Evolutionary conservation across 2,797 vertebrate genomes (phyloP), one percentile per base, ranked within the genome.

Genomic region (Enteromius trimaculatus): DNA sequence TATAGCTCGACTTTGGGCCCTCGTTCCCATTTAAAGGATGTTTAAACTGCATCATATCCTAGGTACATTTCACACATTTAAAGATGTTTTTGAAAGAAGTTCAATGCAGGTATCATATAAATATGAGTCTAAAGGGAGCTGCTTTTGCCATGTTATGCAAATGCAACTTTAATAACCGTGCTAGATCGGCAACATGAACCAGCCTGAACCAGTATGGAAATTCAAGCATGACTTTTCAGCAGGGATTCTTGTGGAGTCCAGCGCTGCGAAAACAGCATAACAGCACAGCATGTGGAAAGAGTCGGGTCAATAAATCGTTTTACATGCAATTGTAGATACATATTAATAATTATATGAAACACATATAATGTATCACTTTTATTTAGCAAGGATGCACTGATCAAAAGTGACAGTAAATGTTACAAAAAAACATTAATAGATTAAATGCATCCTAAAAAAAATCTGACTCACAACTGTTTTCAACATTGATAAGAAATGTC

Each of bases 151-250:
- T 58, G 21, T 23, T 60, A 77, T 62, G 55, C 55, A 21, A 64
- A 64, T 77, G 58, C 23, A 44, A 62, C 9, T 77, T 64, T 44
- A 42, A 62, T 62, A 39, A 77, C 16, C 7, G 13, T 76, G 31
- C 21, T 58, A 58, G 34, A 58, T 37, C 74, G 10, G 53, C 53
- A 76, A 58, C 31, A 75, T 37, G n/a, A 75, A 75, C 31, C 72
- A 23, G 49, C 51, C 14, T 23, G 34, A 58, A 58, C 74, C 74
- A 39, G 53, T 60, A 58, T 26, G 53, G 74, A 39, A 76, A 76
- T 60, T 39, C 29, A 76, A 39, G 74, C 34, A n/a, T 39, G 72
- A 39, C 72, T 58, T 75, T 75, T 55, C 49, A 75, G 71, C 49
- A 74, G 49, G 19, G 71, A 74, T 34, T 74, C 19, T n/a, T 55